These are phyloP conservation scores for Petrocephalus zakoni DNA, from an alignment of 2,113 vertebrate species.

Conservation along the genomic window DNA sequence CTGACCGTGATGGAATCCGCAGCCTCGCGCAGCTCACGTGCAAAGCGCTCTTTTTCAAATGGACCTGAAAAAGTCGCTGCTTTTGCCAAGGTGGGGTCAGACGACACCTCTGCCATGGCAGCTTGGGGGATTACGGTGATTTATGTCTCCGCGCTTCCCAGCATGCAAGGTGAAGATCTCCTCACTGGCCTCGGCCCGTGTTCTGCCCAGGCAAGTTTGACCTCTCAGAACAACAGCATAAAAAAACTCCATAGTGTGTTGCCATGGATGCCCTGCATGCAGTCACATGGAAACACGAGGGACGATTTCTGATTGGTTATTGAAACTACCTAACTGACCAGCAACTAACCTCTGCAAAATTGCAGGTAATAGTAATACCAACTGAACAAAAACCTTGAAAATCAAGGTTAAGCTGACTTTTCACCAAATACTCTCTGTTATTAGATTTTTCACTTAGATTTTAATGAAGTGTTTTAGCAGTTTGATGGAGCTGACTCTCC, in stretches of 20 bases:
- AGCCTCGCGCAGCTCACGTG: slow-evolving; percentile 31
- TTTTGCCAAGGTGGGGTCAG: slow-evolving; percentile 43
- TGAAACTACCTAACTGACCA: background rate
- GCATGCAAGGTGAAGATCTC: slow-evolving; percentile 40
- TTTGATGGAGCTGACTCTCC: background rate
- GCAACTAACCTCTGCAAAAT: background rate
- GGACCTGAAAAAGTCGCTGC: slow-evolving; percentile 26
- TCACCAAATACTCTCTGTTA: background rate
- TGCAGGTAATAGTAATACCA: background rate
- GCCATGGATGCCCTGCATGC: background rate
- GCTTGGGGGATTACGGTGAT: slow-evolving; percentile 53
- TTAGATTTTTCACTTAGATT: background rate
- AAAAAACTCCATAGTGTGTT: too few species aligned
- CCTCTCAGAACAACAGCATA: background rate
- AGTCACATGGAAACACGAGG: background rate
- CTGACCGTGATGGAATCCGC: slow-evolving; percentile 56
- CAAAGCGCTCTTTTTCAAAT: slow-evolving; percentile 33
- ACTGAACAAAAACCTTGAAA: background rate
- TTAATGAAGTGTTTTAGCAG: background rate
- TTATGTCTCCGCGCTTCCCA: slow-evolving; percentile 46
- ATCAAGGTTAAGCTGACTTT: background rate
- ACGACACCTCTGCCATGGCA: slow-evolving; percentile 14
- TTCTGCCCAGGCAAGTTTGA: background rate
- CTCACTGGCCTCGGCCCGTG: slow-evolving; percentile 30
- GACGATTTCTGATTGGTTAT: background rate